Percentiles rank a stretch among this genome's conserved stretches.
Evolutionary conservation across 2,113 vertebrate species (phyloP).

Genomic region (Rhipidura dahli): DNA sequence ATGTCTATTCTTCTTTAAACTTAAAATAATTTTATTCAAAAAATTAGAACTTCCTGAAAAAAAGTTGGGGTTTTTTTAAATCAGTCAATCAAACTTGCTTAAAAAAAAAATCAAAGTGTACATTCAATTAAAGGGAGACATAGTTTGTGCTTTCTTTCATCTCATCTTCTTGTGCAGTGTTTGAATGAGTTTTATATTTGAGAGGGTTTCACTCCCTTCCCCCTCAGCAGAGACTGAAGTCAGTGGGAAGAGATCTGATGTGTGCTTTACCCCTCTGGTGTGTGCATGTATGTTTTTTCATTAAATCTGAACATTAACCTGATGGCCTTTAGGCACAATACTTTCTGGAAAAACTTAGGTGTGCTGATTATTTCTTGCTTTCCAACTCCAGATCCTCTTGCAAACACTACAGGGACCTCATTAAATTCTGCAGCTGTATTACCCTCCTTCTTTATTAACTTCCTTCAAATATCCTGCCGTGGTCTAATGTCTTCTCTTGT

Average conservation of each 20-base stretch:
- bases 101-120: not conserved
- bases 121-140: not conserved
- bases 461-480: slow-evolving; percentile 6
- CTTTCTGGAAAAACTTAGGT: not conserved
- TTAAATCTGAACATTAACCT: slow-evolving; percentile 38
- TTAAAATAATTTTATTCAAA: not conserved
- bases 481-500: slow-evolving; percentile 25
- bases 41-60: not conserved
- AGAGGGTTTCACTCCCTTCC: not conserved
- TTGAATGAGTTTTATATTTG: not conserved
- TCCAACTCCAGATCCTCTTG: not conserved
- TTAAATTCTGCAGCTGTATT: slow-evolving; percentile 26
- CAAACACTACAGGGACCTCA: slow-evolving; percentile 37
- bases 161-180: not conserved
- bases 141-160: not conserved
- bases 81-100: not conserved
- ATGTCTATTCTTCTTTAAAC: not conserved
- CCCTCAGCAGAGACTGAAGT: not conserved
- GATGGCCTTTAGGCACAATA: slow-evolving; percentile 16
- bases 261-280: not conserved
- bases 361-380: slow-evolving; percentile 22
- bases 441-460: slow-evolving; percentile 39
- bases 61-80: rapidly evolving
- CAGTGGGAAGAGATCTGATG: not conserved
- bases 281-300: slow-evolving; percentile 7